Conservation (phyloP, 2,113 vertebrate genomes). For the Thermophis baileyi region DNA sequence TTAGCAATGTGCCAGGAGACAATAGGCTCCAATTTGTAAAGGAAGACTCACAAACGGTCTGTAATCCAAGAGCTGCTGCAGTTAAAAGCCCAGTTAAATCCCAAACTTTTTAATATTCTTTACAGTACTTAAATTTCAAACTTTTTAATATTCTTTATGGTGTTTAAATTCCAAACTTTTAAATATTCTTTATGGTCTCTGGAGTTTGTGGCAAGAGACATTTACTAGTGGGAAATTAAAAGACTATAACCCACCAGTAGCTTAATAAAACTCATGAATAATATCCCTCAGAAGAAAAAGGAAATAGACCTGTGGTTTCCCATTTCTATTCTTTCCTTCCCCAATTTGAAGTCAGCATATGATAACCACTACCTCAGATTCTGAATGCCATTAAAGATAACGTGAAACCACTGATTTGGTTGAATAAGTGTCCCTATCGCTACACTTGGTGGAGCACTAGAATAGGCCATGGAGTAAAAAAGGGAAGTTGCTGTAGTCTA, state of each 20-base stretch:
- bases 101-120: not conserved
- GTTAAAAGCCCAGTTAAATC: not conserved
- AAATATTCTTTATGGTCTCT: not conserved
- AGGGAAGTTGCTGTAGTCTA: not conserved
- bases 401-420: not conserved
- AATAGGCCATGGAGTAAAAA: not conserved
- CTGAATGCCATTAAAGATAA: not conserved
- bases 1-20: not conserved
- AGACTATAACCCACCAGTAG: not conserved
- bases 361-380: not conserved
- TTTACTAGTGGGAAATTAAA: not conserved
- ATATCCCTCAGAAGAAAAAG: not conserved
- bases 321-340: not conserved
- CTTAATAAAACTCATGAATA: not conserved
- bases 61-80: not conserved
- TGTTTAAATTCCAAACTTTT: not conserved
- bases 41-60: not conserved
- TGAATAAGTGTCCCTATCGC: not conserved
- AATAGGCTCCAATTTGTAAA: not conserved
- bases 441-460: not conserved
- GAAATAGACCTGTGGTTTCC: not conserved
- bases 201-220: not conserved
- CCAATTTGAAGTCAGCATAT: not conserved
- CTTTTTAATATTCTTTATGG: not conserved
- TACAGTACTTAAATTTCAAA: not conserved